These are phyloP conservation scores for Pogonognathellus flavescens DNA, from an alignment of 1,140 invertebrate genomes.

Conservation along the genomic window DNA sequence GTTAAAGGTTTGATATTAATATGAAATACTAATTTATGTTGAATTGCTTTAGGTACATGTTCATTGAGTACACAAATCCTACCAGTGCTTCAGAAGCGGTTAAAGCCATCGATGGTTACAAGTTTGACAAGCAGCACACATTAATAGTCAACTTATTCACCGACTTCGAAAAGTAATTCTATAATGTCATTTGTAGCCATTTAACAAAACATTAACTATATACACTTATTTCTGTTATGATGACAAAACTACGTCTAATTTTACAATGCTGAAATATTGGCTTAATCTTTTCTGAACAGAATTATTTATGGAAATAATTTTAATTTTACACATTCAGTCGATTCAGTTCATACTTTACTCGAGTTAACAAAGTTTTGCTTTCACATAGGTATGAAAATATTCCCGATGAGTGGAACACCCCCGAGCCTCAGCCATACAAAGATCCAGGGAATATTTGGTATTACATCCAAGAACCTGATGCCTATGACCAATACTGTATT, in stretches of 20 bases:
- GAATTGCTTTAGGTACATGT: slow-evolving; percentile 80
- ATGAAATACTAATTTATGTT: too few relatives aligned
- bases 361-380: slow-evolving; percentile 23
- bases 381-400: slow-evolving; percentile 85
- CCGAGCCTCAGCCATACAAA: slow-evolving; percentile 87
- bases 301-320: too few relatives aligned
- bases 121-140: slow-evolving; percentile 96
- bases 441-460: slow-evolving; percentile 90
- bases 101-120: slow-evolving; percentile 89
- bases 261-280: slow-evolving; percentile 55
- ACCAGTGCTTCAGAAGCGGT: slow-evolving; percentile 88
- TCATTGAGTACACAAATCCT: slow-evolving; percentile 90
- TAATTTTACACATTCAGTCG: too few relatives aligned
- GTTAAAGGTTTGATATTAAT: too few relatives aligned
- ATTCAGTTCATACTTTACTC: too few relatives aligned
- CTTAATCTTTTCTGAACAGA: slow-evolving; percentile 65
- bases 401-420: slow-evolving; percentile 92
- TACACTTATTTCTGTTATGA: slow-evolving; percentile 23
- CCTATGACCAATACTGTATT: slow-evolving; percentile 95
- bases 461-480: slow-evolving; percentile 92
- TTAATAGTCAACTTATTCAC: slow-evolving; percentile 96
- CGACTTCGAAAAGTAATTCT: slow-evolving; percentile 89
- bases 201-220: slow-evolving; percentile 1
- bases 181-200: not conserved
- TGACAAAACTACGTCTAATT: slow-evolving; percentile 40